phyloP scores from a whole-genome alignment of 1,140 invertebrate genomes.

The Artemia franciscana region DNA sequence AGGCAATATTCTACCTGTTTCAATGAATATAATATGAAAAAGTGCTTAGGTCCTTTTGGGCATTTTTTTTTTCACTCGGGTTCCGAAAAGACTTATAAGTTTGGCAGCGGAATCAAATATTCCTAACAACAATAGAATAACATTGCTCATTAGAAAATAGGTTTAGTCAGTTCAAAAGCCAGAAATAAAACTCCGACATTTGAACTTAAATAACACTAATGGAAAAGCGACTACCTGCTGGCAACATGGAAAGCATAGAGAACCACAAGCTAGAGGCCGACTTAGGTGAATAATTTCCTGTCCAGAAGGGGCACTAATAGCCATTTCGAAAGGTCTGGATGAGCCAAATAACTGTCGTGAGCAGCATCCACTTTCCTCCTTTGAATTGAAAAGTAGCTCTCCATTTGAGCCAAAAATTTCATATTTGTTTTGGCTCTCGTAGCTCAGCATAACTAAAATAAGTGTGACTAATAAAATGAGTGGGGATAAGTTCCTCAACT shows the following conservation, averaged over 20 bases:
- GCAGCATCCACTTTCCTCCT: constrained; percentile 57
- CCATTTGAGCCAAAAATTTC: constrained; percentile 45
- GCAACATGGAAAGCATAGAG: constrained; percentile 60
- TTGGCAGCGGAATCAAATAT: not conserved
- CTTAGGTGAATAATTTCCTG: constrained; percentile 53
- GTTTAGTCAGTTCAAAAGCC: not conserved
- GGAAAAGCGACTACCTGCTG: constrained; percentile 32
- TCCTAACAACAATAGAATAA: not conserved
- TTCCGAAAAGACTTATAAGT: not conserved
- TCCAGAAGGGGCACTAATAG: constrained; percentile 47
- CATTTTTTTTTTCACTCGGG: not conserved
- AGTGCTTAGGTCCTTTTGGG: no score
- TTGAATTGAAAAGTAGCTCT: constrained; percentile 58
- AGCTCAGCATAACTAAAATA: constrained; percentile 22
- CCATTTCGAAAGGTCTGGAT: constrained; percentile 56
- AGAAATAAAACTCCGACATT: not conserved
- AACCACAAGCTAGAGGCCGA: constrained; percentile 45
- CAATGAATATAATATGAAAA: no score
- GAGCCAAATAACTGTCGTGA: constrained; percentile 52
- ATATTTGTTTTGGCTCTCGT: constrained; percentile 75
- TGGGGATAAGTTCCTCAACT: no score
- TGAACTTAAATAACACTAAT: not conserved
- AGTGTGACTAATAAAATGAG: no score
- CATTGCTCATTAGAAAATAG: not conserved
- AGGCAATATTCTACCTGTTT: no score